Base-by-base conservation (phyloP, 1,140 invertebrate species). In the Sinonovacula constricta region DNA sequence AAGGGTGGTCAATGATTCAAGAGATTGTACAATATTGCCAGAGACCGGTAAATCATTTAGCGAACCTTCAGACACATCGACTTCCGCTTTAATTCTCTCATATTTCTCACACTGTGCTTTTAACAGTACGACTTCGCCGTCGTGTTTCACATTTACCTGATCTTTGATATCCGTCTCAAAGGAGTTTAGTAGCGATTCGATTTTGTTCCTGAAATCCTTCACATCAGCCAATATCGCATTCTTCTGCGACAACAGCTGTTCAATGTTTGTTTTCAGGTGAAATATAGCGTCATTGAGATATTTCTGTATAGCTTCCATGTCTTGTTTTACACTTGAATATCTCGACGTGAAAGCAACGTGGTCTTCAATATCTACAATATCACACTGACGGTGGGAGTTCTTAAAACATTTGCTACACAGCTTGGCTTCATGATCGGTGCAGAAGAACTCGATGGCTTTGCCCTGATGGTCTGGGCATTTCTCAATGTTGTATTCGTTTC, bases 391-490 rank as follows among this genome's bases (percentile, higher is more conserved):
- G 22, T 76, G 72, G 22, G 33, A 15, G 49, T 76, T 76, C 51
- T 76, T 76, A 36, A 76, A 76, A 24, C 72, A 76, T 59, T 76
- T 76, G 39, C 72, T 76, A 36, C 72, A 76, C 15, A 76, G 31
- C 51, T 76, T 76, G 5, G 33, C 24, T 39, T 67, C 53, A 36
- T 76, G 72, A 22, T 76, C 62, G 15, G 60, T 59, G 24, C 72
- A 76, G 26, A 76, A 76, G 63, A 76, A 76, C n/a, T 76, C 72
- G 30, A 76, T 76, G 1, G 39, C 45, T 76, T 76, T 76, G 1
- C 72, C 72, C 1, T 49, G 36, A 45, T 76, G 72, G 7, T 66
- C 72, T 14, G 28, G 4, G 33, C 72, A 76, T 31, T 63, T 15
- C 2, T 76, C 72, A 10, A n/a, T 24, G 51, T 22, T 7, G 62